phyloP scores from a whole-genome alignment of 2,797 vertebrate genomes.

The Cossypha dichroa region DNA sequence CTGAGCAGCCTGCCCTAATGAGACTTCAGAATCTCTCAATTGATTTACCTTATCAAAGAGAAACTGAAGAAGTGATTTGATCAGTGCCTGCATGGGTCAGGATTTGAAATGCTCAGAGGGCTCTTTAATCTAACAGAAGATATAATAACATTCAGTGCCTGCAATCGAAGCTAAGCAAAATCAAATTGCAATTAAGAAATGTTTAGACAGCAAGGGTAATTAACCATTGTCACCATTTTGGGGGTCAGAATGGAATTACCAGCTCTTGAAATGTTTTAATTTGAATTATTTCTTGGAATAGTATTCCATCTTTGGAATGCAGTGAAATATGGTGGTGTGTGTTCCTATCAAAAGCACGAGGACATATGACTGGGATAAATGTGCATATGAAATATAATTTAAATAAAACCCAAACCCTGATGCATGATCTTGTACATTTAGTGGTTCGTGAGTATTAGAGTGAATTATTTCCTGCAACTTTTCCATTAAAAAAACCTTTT shows the following conservation, averaged over 20 bases:
- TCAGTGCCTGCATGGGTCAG: conserved; percentile 25
- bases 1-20: background rate
- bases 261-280: background rate
- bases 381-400: background rate
- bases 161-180: background rate
- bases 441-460: background rate
- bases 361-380: background rate
- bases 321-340: background rate
- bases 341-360: background rate
- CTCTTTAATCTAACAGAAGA: conserved; percentile 49
- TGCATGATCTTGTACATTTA: background rate
- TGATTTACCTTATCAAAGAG: conserved; percentile 52
- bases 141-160: conserved; percentile 16
- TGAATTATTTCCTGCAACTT: background rate
- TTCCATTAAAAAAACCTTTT: background rate
- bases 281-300: background rate
- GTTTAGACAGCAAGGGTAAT: conserved; percentile 36
- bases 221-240: background rate
- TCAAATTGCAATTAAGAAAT: conserved; percentile 43
- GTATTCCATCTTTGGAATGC: background rate
- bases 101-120: conserved; percentile 33
- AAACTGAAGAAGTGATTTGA: conserved; percentile 45
- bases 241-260: background rate
- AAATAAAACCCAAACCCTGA: fast-evolving
- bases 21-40: background rate